Evolutionary conservation across 2,113 vertebrate species (phyloP), one percentile per base, ranked within the genome.

Genomic region (Epinephelus lanceolatus): DNA sequence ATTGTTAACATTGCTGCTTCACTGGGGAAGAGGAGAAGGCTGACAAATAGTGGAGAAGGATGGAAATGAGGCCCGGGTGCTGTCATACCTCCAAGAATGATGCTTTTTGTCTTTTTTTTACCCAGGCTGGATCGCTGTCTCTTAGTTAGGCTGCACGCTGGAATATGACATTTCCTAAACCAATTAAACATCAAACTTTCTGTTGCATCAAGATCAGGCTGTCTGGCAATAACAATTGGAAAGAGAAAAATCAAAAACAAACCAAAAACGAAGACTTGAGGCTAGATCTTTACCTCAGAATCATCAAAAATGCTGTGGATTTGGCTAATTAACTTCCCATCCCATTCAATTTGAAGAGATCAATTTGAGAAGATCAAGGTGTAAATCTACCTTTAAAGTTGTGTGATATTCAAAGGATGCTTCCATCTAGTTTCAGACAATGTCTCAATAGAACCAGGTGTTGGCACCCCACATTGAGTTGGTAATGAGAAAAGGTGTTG

Each of bases 1-100:
- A 92, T 93, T 93, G 93, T 95, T 95, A 95, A 93, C 93, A 93
- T 92, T 87, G 86, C 87, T 87, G 91, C 93, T 92, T 92, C 88
- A 91, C 87, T 91, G 88, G 83, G 88, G 71, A 71, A 89, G 86
- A 85, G 86, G 75, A 91, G 86, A 90, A 66, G 86, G 80, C 81
- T 92, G 78, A 92, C 82, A 88, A 92, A 90, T 89, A 92, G 85
- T 40, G 33, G 37, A 76, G 86, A 91, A 59, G 63, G 77, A 92
- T 91, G 81, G 85, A 92, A 93, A 94, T 91, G 89, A 93, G 84
- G 80, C 76, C 84, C 40, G 76, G 76, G 72, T 84, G 83, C 92
- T 92, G 92, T 92, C 93, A 93, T 71, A 83, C 66, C 88, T 88
- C 84, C 59, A 81, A 81, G 88, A 92, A 90, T 86, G 80, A 92